Evolutionary conservation across 2,888 invertebrate species (phyloP).

Genomic region (Xestia xanthographa): DNA sequence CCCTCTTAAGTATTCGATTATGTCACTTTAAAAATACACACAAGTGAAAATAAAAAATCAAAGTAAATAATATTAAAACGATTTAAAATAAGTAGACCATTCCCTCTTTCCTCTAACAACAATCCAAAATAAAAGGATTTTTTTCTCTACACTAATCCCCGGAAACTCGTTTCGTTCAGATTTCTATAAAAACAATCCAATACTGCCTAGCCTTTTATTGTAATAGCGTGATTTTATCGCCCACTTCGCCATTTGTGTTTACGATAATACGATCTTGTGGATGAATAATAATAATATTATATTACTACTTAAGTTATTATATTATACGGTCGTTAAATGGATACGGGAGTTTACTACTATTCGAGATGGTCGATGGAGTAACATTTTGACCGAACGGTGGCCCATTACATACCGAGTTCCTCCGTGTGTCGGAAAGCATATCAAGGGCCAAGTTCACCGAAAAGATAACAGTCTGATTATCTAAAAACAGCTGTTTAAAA

Average conservation of each 20-base stretch:
- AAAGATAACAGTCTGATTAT: no score
- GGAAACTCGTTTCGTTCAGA: conserved; percentile 13
- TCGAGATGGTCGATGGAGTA: not conserved
- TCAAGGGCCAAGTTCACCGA: no score
- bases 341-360: not conserved
- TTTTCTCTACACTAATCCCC: not conserved
- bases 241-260: conserved; percentile 51
- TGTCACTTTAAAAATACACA: no score
- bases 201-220: conserved; percentile 43
- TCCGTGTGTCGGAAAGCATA: not conserved
- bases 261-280: conserved; percentile 49
- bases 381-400: not conserved
- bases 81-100: not conserved
- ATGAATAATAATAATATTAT: conserved; percentile 46
- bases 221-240: conserved; percentile 51
- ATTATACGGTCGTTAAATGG: conserved; percentile 3
- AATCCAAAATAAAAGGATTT: not conserved
- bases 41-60: no score
- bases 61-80: not conserved
- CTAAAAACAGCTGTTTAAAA: no score
- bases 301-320: conserved; percentile 15
- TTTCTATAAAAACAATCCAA: conserved; percentile 31
- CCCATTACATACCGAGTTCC: not conserved
- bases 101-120: not conserved
- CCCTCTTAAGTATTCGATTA: no score